Percentiles rank a stretch among this genome's conserved stretches.
Conservation (phyloP, 2,888 invertebrate genomes). For the Caprella mutica region DNA sequence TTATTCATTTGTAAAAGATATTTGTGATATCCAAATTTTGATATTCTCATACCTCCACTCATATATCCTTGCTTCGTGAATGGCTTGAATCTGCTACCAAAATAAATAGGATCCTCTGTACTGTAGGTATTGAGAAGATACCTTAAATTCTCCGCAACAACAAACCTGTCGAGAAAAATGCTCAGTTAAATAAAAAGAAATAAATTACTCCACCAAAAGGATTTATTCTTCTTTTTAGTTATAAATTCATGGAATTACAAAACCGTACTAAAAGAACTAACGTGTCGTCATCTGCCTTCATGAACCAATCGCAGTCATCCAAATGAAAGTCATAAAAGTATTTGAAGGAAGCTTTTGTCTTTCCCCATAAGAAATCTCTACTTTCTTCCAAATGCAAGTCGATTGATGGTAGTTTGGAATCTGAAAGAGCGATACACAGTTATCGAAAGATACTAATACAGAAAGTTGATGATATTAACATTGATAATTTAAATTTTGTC, state of each 20-base stretch:
- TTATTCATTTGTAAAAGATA: no score
- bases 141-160: slow-evolving; percentile 89
- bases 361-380: slow-evolving; percentile 90
- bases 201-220: no score
- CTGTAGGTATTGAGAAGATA: slow-evolving; percentile 69
- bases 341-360: slow-evolving; percentile 87
- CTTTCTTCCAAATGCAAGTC: slow-evolving; percentile 77
- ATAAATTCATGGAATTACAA: no score
- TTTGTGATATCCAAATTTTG: no score
- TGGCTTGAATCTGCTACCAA: slow-evolving; percentile 79
- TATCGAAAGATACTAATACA: not conserved
- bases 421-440: slow-evolving; percentile 46
- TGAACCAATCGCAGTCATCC: slow-evolving; percentile 86
- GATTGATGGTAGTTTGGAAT: slow-evolving; percentile 61
- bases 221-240: no score
- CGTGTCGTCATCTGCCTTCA: slow-evolving; percentile 99
- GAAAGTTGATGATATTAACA: no score
- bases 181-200: no score
- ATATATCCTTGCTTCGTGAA: slow-evolving; percentile 75
- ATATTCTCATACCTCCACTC: slow-evolving; percentile 83
- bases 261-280: no score
- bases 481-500: no score
- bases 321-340: slow-evolving; percentile 73
- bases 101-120: slow-evolving; percentile 66
- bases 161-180: no score